These are phyloP conservation scores for Mycteria americana DNA, from an alignment of 2,797 vertebrate species.

Conservation along the genomic window DNA sequence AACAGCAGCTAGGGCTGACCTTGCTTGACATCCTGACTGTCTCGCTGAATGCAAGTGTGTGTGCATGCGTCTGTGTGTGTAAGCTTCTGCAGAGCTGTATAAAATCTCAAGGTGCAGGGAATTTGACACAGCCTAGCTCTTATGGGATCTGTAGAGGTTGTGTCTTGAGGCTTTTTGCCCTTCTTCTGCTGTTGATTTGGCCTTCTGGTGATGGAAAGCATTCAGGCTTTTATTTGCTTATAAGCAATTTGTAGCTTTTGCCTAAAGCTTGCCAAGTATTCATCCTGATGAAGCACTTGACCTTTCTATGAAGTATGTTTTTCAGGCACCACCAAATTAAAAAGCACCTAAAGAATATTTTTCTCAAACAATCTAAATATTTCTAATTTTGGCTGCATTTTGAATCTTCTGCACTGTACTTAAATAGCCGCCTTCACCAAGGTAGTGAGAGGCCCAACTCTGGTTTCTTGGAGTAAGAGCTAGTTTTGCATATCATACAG, in stretches of 20 bases:
- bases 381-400: background rate
- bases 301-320: background rate
- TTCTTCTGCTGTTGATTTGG: background rate
- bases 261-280: background rate
- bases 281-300: background rate
- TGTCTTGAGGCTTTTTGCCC: background rate
- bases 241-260: background rate
- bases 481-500: background rate
- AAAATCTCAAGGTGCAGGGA: background rate
- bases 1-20: background rate
- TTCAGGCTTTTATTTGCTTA: background rate
- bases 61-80: rapidly evolving
- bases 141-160: background rate
- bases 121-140: background rate
- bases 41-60: background rate
- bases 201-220: background rate
- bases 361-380: background rate
- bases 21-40: background rate
- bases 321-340: background rate
- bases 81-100: background rate
- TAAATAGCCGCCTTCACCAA: background rate
- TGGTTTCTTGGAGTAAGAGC: background rate
- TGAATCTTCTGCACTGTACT: background rate
- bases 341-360: background rate
- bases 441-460: background rate